Conservation (phyloP, 2,113 vertebrate species). For the Xiphorhynchus elegans region DNA sequence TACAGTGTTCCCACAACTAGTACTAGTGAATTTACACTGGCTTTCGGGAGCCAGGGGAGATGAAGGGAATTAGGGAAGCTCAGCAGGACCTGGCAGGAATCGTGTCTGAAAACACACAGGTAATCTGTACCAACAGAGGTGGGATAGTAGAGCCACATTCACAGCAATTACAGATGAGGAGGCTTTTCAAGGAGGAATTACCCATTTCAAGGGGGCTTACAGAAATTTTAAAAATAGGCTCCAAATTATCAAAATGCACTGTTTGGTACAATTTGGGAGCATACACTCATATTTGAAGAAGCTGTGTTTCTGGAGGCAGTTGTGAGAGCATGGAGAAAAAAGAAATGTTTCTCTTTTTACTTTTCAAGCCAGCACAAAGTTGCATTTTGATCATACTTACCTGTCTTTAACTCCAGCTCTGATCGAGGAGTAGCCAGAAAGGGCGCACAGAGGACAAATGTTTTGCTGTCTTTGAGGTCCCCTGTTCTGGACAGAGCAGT, state of each 20-base stretch:
- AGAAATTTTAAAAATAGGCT: not conserved
- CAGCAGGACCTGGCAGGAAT: constrained; percentile 6
- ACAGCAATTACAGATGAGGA: not conserved
- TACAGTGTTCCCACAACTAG: not conserved
- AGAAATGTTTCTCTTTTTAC: not conserved
- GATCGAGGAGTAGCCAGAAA: not conserved
- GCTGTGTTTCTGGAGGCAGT: not conserved
- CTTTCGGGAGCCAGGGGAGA: not conserved
- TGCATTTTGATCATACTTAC: not conserved
- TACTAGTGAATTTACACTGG: not conserved
- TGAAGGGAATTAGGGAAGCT: constrained; percentile 27
- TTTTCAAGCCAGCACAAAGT: not conserved
- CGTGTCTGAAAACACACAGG: not conserved
- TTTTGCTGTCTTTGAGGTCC: not conserved
- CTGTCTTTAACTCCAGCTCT: not conserved
- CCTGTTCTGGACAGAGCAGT: not conserved
- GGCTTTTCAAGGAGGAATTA: not conserved
- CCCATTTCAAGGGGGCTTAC: not conserved
- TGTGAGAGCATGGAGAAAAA: not conserved
- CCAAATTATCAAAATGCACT: not conserved
- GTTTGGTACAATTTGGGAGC: not conserved
- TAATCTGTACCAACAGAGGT: not conserved
- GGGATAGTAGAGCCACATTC: not conserved
- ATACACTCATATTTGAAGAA: not conserved
- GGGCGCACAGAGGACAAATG: rapidly evolving